Evolutionary conservation across 1,140 invertebrate species (phyloP).

Genomic region (Caerostris extrusa): DNA sequence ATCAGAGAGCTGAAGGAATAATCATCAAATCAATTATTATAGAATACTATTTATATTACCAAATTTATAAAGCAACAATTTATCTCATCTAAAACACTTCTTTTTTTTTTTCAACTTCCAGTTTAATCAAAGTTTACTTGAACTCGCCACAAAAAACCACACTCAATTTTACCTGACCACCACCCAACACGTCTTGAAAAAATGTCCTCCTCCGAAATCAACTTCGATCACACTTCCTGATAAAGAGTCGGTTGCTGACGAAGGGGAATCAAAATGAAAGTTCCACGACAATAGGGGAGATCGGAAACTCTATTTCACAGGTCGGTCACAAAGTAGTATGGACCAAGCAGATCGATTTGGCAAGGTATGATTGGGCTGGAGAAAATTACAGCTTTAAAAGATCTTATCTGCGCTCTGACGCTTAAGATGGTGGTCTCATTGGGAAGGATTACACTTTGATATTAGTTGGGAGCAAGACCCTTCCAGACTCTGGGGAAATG

Average conservation of each 20-base stretch:
- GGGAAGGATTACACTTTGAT: constrained; percentile 75
- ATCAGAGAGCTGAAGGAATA: no score
- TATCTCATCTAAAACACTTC: no score
- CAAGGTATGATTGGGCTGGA: constrained; percentile 74
- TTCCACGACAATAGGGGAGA: constrained; percentile 1
- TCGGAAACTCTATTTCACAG: constrained; percentile 42
- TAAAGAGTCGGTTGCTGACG: neutral
- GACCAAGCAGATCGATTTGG: constrained; percentile 59
- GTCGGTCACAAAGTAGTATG: constrained; percentile 21
- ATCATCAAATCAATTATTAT: no score
- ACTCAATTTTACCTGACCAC: neutral
- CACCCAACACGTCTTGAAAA: neutral
- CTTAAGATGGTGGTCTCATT: constrained; percentile 73
- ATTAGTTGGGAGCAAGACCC: constrained; percentile 68
- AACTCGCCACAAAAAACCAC: neutral
- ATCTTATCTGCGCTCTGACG: constrained; percentile 72
- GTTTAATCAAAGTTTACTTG: neutral
- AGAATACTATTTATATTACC: no score
- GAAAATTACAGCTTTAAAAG: constrained; percentile 77
- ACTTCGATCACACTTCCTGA: neutral
- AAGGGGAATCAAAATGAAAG: constrained; percentile 7
- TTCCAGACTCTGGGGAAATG: constrained; percentile 66
- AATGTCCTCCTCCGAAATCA: neutral
- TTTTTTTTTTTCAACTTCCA: neutral
- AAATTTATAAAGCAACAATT: no score